Conservation (phyloP, 2,797 vertebrate species). For the Mionectes olivaceus region DNA sequence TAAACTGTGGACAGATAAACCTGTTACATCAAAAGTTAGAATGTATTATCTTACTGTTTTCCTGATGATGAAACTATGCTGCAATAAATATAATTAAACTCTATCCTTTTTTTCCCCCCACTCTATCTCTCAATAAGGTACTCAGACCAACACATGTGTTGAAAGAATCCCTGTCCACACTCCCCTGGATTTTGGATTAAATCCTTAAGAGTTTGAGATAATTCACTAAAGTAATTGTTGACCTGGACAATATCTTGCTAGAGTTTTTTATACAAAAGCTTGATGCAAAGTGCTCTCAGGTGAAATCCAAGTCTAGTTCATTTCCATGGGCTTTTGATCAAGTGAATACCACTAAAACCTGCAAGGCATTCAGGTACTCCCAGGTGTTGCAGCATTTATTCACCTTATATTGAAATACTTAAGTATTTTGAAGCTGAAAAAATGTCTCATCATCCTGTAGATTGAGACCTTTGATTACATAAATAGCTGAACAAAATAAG, state of each 20-base stretch:
- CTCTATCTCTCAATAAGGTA: background rate
- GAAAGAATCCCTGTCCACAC: background rate
- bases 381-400: background rate
- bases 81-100: background rate
- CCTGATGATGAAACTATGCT: background rate
- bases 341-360: background rate
- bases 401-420: background rate
- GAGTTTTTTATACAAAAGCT: background rate
- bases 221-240: background rate
- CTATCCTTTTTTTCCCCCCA: background rate
- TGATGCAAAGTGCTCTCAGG: background rate
- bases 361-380: background rate
- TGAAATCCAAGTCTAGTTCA: background rate
- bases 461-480: background rate
- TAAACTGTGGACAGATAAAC: background rate
- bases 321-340: background rate
- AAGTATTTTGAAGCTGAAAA: background rate
- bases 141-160: background rate
- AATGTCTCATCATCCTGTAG: background rate
- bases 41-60: background rate
- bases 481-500: background rate
- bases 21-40: background rate
- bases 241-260: background rate
- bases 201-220: background rate
- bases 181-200: background rate